Conservation (phyloP, 2,888 invertebrate genomes). For the Polymixis lichenea region DNA sequence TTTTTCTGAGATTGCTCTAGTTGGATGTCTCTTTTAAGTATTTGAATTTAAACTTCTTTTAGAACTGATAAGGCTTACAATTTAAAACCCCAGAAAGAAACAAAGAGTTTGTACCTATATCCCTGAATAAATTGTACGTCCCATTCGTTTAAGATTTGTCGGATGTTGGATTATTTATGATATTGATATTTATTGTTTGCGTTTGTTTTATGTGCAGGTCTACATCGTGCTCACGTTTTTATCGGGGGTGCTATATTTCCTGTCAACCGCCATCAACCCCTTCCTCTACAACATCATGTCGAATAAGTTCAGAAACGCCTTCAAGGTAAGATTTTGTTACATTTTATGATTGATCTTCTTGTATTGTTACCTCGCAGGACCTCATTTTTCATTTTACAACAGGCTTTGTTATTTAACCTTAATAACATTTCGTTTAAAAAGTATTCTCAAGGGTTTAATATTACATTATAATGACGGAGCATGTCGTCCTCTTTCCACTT, state of each 20-base stretch:
- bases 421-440: conserved; percentile 16
- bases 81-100: background rate
- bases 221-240: conserved; percentile 94
- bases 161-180: conserved; percentile 41
- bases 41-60: background rate
- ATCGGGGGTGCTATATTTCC: conserved; percentile 97
- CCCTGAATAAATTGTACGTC: conserved; percentile 10
- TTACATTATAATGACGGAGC: conserved; percentile 46
- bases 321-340: conserved; percentile 92
- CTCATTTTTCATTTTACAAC: conserved; percentile 34
- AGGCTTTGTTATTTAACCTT: conserved; percentile 31
- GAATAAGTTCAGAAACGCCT: conserved; percentile 98
- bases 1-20: background rate
- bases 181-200: conserved; percentile 39
- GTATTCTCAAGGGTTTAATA: conserved; percentile 40
- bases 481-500: conserved; percentile 15
- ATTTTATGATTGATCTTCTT: conserved; percentile 43
- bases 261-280: conserved; percentile 98
- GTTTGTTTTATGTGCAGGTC: conserved; percentile 79
- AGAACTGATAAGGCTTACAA: conserved; percentile 3
- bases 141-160: conserved; percentile 28
- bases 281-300: conserved; percentile 98
- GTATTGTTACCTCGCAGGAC: conserved; percentile 14
- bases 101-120: background rate
- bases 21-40: background rate